A percentile compares a stretch with the other conserved stretches of the same genome.
phyloP scores from a whole-genome alignment of 2,113 vertebrate species.

The Festucalex cinctus region DNA sequence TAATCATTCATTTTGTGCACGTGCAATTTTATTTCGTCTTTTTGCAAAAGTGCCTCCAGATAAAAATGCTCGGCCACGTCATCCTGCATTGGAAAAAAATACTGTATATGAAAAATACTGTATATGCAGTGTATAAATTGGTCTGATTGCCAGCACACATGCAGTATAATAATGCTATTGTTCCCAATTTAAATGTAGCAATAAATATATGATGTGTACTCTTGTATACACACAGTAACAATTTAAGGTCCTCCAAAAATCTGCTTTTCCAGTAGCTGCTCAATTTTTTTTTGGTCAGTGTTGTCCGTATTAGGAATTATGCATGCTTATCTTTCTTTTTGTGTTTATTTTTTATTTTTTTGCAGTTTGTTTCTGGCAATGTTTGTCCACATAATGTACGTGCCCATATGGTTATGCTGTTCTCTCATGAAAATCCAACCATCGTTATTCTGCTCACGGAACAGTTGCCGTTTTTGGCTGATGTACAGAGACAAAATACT shows the following conservation, averaged over 20 bases:
- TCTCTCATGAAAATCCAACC: conserved; percentile 53
- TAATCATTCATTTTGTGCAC: conserved; percentile 56
- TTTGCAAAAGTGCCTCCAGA: conserved; percentile 78
- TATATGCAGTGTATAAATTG: conserved; percentile 31
- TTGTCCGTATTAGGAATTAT: conserved; percentile 77
- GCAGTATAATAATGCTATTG: conserved; percentile 50
- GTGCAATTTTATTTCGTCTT: conserved; percentile 45
- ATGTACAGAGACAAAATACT: conserved; percentile 96
- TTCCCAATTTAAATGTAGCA: conserved; percentile 70
- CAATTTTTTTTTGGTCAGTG: conserved; percentile 55
- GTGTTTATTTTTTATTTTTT: conserved; percentile 56
- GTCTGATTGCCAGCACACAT: conserved; percentile 51
- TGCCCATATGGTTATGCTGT: conserved; percentile 43
- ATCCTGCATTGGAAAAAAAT: conserved; percentile 55
- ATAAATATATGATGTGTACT: conserved; percentile 61
- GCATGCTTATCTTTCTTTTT: conserved; percentile 76
- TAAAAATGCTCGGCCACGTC: conserved; percentile 69
- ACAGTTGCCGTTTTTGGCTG: conserved; percentile 80
- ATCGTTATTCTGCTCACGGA: conserved; percentile 72
- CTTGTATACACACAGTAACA: conserved; percentile 44
- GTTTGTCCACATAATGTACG: conserved; percentile 39
- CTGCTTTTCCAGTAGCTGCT: conserved; percentile 65
- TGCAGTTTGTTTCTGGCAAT: conserved; percentile 66
- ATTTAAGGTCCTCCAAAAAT: conserved; percentile 47
- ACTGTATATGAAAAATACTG: conserved; percentile 46